These are phyloP conservation scores for Eutolmus rufibarbis DNA, from an alignment of 2,888 invertebrate species.

Conservation along the genomic window DNA sequence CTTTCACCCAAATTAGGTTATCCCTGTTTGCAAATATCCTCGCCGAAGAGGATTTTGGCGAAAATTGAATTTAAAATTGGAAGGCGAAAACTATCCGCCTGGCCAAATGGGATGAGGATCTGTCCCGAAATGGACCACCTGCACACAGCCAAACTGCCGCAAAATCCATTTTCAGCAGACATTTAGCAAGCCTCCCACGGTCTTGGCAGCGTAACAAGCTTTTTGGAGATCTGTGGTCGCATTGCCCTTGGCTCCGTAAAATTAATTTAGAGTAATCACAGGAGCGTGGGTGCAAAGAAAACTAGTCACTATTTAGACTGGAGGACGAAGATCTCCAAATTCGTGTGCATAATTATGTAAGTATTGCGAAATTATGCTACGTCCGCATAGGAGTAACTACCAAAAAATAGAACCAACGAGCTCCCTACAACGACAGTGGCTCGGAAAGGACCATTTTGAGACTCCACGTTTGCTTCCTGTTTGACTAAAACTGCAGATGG, in stretches of 20 bases:
- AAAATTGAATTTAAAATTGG: neutral
- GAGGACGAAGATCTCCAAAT: neutral
- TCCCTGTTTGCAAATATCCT: neutral
- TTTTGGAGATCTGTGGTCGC: neutral
- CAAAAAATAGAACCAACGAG: neutral
- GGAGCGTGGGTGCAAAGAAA: neutral
- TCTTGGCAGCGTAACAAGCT: neutral
- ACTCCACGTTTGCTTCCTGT: too few species aligned
- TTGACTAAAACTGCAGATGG: too few species aligned
- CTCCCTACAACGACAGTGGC: too few species aligned
- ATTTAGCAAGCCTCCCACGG: neutral
- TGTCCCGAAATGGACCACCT: neutral
- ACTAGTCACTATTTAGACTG: neutral
- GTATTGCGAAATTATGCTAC: neutral
- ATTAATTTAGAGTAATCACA: neutral
- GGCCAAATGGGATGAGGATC: neutral
- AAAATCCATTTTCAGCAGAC: neutral
- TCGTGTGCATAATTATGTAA: neutral
- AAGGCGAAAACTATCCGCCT: neutral
- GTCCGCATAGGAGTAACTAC: neutral
- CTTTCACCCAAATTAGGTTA: neutral
- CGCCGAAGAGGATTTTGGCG: neutral
- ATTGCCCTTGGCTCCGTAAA: neutral
- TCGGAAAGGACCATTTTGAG: too few species aligned
- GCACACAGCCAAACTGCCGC: neutral